These are phyloP conservation scores for Rhabdophis nuchalis DNA, from an alignment of 2,797 vertebrate species.

Conservation along the genomic window DNA sequence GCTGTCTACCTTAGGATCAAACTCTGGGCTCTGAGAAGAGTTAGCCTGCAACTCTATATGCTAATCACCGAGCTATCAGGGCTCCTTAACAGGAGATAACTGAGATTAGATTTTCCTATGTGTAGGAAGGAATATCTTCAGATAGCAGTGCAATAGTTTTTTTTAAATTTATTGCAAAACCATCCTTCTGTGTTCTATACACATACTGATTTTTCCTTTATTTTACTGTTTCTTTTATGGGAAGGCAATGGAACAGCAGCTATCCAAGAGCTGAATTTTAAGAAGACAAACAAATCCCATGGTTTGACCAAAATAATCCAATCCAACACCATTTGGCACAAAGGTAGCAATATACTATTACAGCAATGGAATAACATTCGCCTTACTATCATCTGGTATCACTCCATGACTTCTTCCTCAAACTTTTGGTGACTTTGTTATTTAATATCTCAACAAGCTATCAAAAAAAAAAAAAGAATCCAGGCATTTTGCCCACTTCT, in stretches of 20 bases:
- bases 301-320: background rate
- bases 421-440: background rate
- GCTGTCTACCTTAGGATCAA: background rate
- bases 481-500: background rate
- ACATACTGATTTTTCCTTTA: background rate
- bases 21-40: background rate
- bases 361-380: background rate
- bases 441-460: background rate
- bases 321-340: background rate
- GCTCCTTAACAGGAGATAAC: background rate
- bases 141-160: background rate
- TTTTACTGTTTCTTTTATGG: background rate
- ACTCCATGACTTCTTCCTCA: background rate
- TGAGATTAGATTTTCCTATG: background rate
- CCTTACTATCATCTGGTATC: background rate
- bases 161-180: background rate
- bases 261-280: background rate
- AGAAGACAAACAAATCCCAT: background rate
- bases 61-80: background rate
- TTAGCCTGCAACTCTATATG: background rate
- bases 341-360: background rate
- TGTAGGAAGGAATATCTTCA: background rate
- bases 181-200: background rate
- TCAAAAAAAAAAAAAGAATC: background rate
- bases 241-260: background rate